A percentile compares a stretch with the other conserved stretches of the same genome.
These are phyloP conservation scores for Leptobrachium leishanense DNA, from an alignment of 2,113 vertebrate species.

Conservation along the genomic window DNA sequence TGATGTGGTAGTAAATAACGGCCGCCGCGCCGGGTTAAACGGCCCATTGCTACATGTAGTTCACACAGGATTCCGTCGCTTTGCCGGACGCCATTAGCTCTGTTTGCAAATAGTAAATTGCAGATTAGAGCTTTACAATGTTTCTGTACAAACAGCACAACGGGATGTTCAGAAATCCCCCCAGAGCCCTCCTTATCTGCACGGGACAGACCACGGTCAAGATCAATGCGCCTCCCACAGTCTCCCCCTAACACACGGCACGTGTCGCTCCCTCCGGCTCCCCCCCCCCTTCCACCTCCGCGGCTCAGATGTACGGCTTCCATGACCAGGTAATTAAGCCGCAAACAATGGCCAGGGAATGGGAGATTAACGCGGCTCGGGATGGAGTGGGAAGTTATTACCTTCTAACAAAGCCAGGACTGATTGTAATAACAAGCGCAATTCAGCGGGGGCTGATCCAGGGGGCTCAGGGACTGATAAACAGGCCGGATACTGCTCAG, in stretches of 20 bases:
- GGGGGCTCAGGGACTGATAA: slow-evolving; percentile 56
- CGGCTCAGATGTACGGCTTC: slow-evolving; percentile 45
- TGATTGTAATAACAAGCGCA: slow-evolving; percentile 64
- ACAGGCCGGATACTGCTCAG: slow-evolving; percentile 45
- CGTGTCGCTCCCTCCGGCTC: neutral
- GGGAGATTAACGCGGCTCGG: slow-evolving; percentile 66
- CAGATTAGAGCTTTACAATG: slow-evolving; percentile 34
- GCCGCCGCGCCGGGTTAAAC: neutral
- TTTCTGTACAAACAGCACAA: slow-evolving; percentile 4
- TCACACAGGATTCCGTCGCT: neutral
- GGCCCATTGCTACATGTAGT: neutral
- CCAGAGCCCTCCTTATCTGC: slow-evolving; percentile 34
- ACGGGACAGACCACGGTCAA: slow-evolving; percentile 18
- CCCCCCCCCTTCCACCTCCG: slow-evolving; percentile 6
- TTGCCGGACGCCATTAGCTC: slow-evolving; percentile 10
- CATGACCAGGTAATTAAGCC: slow-evolving; percentile 69
- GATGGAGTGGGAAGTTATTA: slow-evolving; percentile 69
- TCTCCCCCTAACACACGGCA: slow-evolving; percentile 10
- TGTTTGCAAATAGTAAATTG: slow-evolving; percentile 19
- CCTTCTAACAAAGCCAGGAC: slow-evolving; percentile 68
- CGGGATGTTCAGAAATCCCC: slow-evolving; percentile 12
- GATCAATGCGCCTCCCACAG: slow-evolving; percentile 34
- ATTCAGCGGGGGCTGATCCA: slow-evolving; percentile 55
- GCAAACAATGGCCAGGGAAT: slow-evolving; percentile 69
- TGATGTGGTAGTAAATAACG: neutral